phyloP scores from a whole-genome alignment of 2,888 invertebrate genomes.

The Hydraecia micacea region DNA sequence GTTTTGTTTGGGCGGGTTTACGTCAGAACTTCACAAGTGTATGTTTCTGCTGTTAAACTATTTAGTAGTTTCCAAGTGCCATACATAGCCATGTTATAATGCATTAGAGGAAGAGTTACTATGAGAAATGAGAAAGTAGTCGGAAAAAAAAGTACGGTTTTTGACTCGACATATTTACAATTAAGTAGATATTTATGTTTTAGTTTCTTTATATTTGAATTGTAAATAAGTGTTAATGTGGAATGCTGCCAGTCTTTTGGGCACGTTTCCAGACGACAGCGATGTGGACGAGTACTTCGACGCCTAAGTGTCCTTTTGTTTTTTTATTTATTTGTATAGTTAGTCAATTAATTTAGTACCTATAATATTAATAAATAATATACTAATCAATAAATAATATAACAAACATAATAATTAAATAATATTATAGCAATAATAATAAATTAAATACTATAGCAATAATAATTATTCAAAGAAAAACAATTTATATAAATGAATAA shows the following conservation, averaged over 20 bases:
- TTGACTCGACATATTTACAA: not conserved
- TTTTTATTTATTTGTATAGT: no score
- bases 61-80: not conserved
- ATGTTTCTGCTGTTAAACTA: slow-evolving; percentile 11
- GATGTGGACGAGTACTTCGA: no score
- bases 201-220: not conserved
- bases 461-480: no score
- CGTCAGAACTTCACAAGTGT: not conserved
- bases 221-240: not conserved
- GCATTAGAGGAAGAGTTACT: not conserved
- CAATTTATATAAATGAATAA: no score
- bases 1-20: not conserved
- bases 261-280: no score
- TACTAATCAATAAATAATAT: no score
- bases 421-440: no score
- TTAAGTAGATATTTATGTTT: not conserved
- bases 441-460: no score
- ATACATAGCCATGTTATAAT: not conserved
- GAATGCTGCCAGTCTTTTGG: not conserved
- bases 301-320: no score
- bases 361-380: no score
- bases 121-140: not conserved
- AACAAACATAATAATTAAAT: no score
- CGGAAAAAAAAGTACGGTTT: not conserved
- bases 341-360: no score